Evolutionary conservation across 2,113 vertebrate species (phyloP).

Genomic region (Notothenia rossii): DNA sequence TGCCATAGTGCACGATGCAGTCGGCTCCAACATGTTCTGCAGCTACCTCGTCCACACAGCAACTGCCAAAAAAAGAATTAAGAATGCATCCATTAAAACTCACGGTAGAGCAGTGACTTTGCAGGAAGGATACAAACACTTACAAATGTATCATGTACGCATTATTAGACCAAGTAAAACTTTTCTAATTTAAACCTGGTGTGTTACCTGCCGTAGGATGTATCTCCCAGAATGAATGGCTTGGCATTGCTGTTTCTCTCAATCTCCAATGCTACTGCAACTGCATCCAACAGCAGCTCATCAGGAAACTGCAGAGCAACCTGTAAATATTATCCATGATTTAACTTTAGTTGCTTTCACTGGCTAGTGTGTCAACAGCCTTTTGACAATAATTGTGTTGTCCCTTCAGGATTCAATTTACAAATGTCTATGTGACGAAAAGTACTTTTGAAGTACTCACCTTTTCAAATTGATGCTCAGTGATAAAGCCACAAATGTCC

Average conservation of each 20-base stretch:
- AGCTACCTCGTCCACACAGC: slow-evolving; percentile 95
- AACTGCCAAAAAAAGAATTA: slow-evolving; percentile 80
- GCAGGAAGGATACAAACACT: neutral
- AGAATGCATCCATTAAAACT: neutral
- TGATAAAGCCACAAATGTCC: slow-evolving; percentile 80
- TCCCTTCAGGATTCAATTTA: neutral
- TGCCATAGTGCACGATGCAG: slow-evolving; percentile 92
- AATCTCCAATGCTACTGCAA: slow-evolving; percentile 82
- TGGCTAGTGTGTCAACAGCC: neutral
- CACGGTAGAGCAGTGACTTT: neutral
- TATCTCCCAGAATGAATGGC: slow-evolving; percentile 92
- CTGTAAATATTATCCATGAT: slow-evolving; percentile 72
- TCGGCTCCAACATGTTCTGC: slow-evolving; percentile 90
- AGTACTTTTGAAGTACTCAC: slow-evolving; percentile 33
- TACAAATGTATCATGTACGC: too few relatives aligned
- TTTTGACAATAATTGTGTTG: neutral
- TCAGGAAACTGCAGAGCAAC: slow-evolving; percentile 97
- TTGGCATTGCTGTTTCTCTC: slow-evolving; percentile 83
- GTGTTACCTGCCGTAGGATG: slow-evolving; percentile 94
- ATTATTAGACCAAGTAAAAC: neutral
- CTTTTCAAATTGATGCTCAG: slow-evolving; percentile 69
- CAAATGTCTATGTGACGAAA: neutral
- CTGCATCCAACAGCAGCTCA: slow-evolving; percentile 87
- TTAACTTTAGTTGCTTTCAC: too few relatives aligned
- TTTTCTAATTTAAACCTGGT: neutral